Evolutionary conservation across 2,113 vertebrate genomes (phyloP), one percentile per base, ranked within the genome.

Genomic region (Albula goreensis): DNA sequence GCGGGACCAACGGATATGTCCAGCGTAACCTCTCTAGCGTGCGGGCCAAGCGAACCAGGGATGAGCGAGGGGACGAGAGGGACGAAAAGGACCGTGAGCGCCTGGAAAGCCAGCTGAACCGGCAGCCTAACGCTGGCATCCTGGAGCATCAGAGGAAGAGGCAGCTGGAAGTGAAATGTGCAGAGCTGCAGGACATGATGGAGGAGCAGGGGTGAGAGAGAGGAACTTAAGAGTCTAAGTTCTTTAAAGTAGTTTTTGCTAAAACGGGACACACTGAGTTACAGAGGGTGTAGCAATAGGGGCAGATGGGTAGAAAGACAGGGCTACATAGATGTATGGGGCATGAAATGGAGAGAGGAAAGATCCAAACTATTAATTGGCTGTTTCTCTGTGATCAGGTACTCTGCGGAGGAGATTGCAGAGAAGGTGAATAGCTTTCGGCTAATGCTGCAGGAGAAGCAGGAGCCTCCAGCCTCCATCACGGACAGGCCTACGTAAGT

Each of bases 141-240:
- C 96, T 98, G 93, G 97, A 98, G 93, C 97, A 98, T 91, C 97
- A 98, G 89, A 93, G 97, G 82, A 98, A 98, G 94, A 95, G 97
- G 89, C 96, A 97, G 93, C 96, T 98, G 91, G 97, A 98, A 94
- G 96, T 98, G 89, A 96, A 97, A 92, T 98, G 97, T 94, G 96
- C 97, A 5, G 97, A 98, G 92, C 95, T 98, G 90, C 96, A 97
- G 92, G 97, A 98, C 94, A 97, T 98, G 97, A 98, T 98, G 97
- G 97, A 97, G 93, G 97, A 98, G 91, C 97, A 98, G 87, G 97
- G 97, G 97, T 98, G 84, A 94, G 56, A 1, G 50, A 90, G 93
- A 92, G 92, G 93, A 90, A 93, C 94, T 89, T 94, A 94, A 88
- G 94, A 94, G 94, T 95, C 87, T 89, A 1, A 41, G 31, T 41